These are phyloP conservation scores for Emydocephalus ijimae DNA, from an alignment of 2,113 vertebrate species.

Conservation along the genomic window DNA sequence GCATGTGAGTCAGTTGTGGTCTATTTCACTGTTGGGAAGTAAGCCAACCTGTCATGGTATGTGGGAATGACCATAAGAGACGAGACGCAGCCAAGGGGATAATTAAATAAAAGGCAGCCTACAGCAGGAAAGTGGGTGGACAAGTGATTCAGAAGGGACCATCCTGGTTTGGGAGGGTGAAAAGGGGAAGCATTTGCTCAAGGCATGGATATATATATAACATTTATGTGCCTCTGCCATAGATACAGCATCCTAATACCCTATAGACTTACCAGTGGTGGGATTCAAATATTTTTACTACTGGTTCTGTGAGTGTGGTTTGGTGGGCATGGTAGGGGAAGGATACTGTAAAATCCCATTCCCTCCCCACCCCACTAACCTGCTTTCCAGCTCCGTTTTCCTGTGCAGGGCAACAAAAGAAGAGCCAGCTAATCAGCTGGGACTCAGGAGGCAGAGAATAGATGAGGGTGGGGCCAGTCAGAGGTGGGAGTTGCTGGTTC, in stretches of 20 bases:
- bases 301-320: too few species aligned
- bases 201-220: neutral
- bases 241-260: neutral
- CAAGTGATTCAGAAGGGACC: neutral
- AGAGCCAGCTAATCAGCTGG: too few species aligned
- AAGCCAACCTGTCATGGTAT: neutral
- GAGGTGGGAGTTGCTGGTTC: too few species aligned
- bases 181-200: neutral
- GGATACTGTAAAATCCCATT: too few species aligned
- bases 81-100: neutral
- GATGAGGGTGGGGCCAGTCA: too few species aligned
- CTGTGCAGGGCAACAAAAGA: too few species aligned
- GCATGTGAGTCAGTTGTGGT: neutral
- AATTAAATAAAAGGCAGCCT: neutral
- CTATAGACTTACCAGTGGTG: neutral
- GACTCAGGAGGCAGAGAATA: too few species aligned
- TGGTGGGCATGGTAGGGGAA: too few species aligned
- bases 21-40: neutral
- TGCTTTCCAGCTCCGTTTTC: too few species aligned
- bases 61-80: neutral
- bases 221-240: neutral
- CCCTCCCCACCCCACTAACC: too few species aligned
- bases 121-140: neutral
- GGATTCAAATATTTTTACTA: too few species aligned
- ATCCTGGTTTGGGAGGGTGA: neutral